phyloP scores from a whole-genome alignment of 2,888 invertebrate species.

The Dolichopus griseipennis region DNA sequence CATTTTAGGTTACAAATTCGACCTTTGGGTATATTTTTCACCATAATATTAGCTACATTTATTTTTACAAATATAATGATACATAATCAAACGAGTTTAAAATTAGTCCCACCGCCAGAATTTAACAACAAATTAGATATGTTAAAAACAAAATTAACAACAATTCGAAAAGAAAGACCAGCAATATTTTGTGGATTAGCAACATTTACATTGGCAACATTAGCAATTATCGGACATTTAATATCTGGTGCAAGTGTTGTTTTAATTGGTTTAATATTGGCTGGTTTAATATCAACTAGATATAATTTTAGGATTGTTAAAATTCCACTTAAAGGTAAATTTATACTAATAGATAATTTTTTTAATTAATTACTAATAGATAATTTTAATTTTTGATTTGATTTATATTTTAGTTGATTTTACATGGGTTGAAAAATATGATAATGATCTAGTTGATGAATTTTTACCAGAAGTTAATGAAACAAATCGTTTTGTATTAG shows the following conservation, averaged over 20 bases:
- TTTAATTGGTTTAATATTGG: slow-evolving; percentile 31
- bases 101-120: slow-evolving; percentile 35
- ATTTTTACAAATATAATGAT: slow-evolving; percentile 30
- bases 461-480: slow-evolving; percentile 41
- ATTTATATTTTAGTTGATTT: slow-evolving; percentile 24
- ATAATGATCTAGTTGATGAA: slow-evolving; percentile 35
- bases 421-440: slow-evolving; percentile 30
- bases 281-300: slow-evolving; percentile 34
- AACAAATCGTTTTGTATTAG: slow-evolving; percentile 34
- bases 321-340: slow-evolving; percentile 33
- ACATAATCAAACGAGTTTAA: slow-evolving; percentile 27
- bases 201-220: slow-evolving; percentile 26
- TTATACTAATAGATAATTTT: background rate
- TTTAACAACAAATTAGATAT: slow-evolving; percentile 27
- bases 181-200: slow-evolving; percentile 32
- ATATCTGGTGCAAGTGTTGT: slow-evolving; percentile 37
- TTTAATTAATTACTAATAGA: background rate
- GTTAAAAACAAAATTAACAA: slow-evolving; percentile 24
- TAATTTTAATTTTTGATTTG: background rate
- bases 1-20: slow-evolving; percentile 34
- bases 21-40: slow-evolving; percentile 36
- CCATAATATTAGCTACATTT: slow-evolving; percentile 34
- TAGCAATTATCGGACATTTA: slow-evolving; percentile 37
- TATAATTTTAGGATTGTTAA: slow-evolving; percentile 36
- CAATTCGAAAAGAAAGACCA: slow-evolving; percentile 32